A percentile compares a stretch with the other conserved stretches of the same genome.
Evolutionary conservation across 2,888 invertebrate species (phyloP).

Genomic region (Idaea biselata): DNA sequence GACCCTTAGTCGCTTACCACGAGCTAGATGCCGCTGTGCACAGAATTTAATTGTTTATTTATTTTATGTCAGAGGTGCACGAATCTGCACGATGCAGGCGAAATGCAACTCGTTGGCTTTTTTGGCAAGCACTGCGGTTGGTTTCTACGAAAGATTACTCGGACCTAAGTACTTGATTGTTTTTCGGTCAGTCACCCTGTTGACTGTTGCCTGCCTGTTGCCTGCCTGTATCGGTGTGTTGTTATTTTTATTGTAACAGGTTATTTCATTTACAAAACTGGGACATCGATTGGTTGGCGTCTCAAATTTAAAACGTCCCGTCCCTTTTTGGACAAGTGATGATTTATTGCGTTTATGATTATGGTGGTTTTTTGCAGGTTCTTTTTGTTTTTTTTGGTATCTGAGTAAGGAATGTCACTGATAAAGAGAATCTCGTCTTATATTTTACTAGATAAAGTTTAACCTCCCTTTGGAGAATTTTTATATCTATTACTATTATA

Average conservation of each 20-base stretch:
- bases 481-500: no score
- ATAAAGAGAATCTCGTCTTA: not conserved
- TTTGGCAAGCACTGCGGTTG: constrained; percentile 69
- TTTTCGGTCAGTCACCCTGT: constrained; percentile 67
- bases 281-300: not conserved
- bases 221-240: constrained; percentile 38
- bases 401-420: not conserved
- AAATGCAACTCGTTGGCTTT: constrained; percentile 48
- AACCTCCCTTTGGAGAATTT: no score
- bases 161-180: constrained; percentile 74
- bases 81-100: constrained; percentile 42
- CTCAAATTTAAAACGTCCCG: not conserved
- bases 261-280: constrained; percentile 40
- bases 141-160: constrained; percentile 73
- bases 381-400: not conserved
- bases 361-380: not conserved
- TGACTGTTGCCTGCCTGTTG: no score
- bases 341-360: not conserved
- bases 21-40: no score
- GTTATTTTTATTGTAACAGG: constrained; percentile 55
- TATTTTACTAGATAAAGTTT: no score
- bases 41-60: no score
- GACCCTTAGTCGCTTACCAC: no score
- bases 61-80: constrained; percentile 37
- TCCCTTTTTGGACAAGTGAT: not conserved